Evolutionary conservation across 1,140 invertebrate genomes (phyloP).

Genomic region (Bombus consobrinus): DNA sequence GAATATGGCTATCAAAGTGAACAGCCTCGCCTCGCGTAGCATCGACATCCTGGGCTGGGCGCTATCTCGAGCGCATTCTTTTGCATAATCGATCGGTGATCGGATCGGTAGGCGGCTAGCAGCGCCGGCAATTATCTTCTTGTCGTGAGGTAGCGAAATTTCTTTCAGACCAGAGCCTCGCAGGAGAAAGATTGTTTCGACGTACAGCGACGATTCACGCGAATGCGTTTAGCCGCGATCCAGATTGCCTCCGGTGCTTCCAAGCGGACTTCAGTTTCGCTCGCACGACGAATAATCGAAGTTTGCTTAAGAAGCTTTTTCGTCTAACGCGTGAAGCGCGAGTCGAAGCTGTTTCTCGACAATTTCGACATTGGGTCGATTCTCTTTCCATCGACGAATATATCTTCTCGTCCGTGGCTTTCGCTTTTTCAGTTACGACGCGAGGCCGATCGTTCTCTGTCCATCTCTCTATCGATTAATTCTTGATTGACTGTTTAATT

Average conservation of each 20-base stretch:
- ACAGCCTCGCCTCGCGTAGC: constrained; percentile 1
- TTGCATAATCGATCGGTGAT: constrained; percentile 27
- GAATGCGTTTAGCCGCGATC: not conserved
- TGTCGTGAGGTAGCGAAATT: constrained; percentile 26
- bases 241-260: not conserved
- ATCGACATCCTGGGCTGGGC: not conserved
- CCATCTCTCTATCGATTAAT: too few relatives aligned
- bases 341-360: too few relatives aligned
- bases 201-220: not conserved
- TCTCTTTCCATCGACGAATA: too few relatives aligned
- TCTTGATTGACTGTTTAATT: too few relatives aligned
- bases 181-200: not conserved
- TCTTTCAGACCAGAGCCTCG: not conserved
- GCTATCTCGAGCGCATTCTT: constrained; percentile 11
- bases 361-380: too few relatives aligned
- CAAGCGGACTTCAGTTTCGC: too few relatives aligned
- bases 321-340: too few relatives aligned
- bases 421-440: too few relatives aligned
- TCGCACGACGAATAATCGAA: too few relatives aligned
- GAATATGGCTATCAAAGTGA: constrained; percentile 64
- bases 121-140: constrained; percentile 24
- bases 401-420: too few relatives aligned
- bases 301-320: too few relatives aligned
- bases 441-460: too few relatives aligned
- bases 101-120: not conserved